Base-by-base conservation (phyloP, 2,888 invertebrate species). In the Hypsopygia costalis region DNA sequence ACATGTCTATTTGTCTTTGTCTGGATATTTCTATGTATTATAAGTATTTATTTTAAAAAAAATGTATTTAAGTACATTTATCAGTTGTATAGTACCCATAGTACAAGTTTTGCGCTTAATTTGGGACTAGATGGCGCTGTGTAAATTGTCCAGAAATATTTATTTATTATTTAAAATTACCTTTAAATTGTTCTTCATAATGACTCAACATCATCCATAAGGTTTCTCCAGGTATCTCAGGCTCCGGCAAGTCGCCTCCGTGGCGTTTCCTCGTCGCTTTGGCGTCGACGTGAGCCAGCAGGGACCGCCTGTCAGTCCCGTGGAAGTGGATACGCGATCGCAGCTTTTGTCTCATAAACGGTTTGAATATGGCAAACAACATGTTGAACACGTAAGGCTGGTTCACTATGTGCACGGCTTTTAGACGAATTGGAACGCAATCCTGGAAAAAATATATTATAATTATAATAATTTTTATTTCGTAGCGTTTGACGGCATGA, bases 351-450 rank as follows among this genome's bases (percentile, higher is more conserved):
- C 94, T 90, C 53, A 97, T 85, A 69, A 97, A 97, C 0, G 97
- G 97, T 69, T 96, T 96, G 75, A 97, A 94, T 40, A 98, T 90
- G 6, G 94, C 92, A 62, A 94, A 97, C 2, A 95, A 86, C 91
- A 96, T 93, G 65, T 95, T 96, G 86, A 98, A 97, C 50, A 97
- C 91, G 69, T 93, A 94, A 0, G 97, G 97, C 75, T 97, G 97
- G 79, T 96, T 96, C n/a, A 97, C 89, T 36, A 97, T 90, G 67
- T 97, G 97, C 1, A 98, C 92, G 0, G 92, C 95, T 77, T 96
- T 97, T 32, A 98, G 80, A 36, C 97, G 92, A 46, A 93, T 89
- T 0, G 97, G 95, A 21, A 95, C 92, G 61, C 95, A 94, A 63
- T 95, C 96, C 93, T 95, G 89, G 11, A 89, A 57, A 73, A 2